Evolutionary conservation across 2,113 vertebrate species (phyloP).

Genomic region (Cyphomyrus plagiostoma): DNA sequence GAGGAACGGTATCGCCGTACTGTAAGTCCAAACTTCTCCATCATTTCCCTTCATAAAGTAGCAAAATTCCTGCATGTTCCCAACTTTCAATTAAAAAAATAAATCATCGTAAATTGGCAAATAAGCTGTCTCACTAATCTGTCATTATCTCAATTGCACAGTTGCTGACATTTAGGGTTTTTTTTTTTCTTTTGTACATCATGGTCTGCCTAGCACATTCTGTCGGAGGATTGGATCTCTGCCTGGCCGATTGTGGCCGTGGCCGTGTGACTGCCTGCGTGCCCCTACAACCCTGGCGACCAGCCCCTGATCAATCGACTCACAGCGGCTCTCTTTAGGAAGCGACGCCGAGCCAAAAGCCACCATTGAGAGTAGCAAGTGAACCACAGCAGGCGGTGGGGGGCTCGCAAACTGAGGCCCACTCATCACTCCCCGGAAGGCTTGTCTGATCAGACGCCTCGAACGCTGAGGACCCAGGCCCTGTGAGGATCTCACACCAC

Average conservation of each 20-base stretch:
- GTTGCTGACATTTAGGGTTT: constrained; percentile 21
- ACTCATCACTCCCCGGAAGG: constrained; percentile 5
- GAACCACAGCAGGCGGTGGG: neutral
- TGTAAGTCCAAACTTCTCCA: neutral
- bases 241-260: constrained; percentile 29
- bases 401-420: constrained; percentile 18
- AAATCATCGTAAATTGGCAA: constrained; percentile 17
- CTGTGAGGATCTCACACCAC: constrained; percentile 26
- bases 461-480: constrained; percentile 22
- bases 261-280: neutral
- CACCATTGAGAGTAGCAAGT: neutral
- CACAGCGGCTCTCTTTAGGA: neutral
- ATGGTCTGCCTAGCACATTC: constrained; percentile 30
- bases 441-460: constrained; percentile 26
- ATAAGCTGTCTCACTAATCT: constrained; percentile 32
- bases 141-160: constrained; percentile 39
- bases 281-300: neutral
- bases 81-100: constrained; percentile 17
- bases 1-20: neutral
- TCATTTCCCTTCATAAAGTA: neutral
- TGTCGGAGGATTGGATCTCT: constrained; percentile 40
- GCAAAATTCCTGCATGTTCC: constrained; percentile 3
- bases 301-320: neutral
- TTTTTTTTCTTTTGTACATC: neutral
- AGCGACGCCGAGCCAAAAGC: neutral